phyloP scores from a whole-genome alignment of 2,113 vertebrate genomes.

The Channa maculata region DNA sequence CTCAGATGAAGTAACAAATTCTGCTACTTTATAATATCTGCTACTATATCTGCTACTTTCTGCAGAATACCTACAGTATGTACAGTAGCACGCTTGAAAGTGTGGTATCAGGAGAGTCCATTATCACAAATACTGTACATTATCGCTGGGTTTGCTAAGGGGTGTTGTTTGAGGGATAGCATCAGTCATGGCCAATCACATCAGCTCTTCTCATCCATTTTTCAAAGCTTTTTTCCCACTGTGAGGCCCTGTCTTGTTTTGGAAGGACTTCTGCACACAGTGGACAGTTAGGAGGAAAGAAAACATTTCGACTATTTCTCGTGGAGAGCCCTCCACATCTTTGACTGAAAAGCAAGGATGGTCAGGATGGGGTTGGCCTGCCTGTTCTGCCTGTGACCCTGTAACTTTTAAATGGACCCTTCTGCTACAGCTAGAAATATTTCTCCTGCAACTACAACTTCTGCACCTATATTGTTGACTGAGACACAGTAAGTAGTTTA shows the following conservation, averaged over 20 bases:
- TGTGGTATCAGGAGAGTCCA: neutral
- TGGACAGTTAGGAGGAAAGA: too few species aligned
- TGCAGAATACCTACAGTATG: slow-evolving; percentile 1
- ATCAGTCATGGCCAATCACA: neutral
- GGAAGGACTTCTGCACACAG: neutral
- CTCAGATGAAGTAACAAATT: slow-evolving; percentile 15
- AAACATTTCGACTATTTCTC: too few species aligned
- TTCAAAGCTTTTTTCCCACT: neutral
- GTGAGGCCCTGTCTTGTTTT: neutral
- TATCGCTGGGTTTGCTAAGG: slow-evolving; percentile 5
- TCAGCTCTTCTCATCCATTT: slow-evolving; percentile 6
- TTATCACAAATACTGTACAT: slow-evolving; percentile 1
- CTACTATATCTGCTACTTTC: neutral
- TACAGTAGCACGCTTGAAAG: neutral
- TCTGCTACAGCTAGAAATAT: too few species aligned
- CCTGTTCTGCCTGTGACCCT: too few species aligned
- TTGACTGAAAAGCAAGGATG: too few species aligned
- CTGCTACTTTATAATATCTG: too few species aligned
- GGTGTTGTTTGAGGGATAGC: neutral
- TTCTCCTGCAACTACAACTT: too few species aligned
- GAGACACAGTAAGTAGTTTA: too few species aligned
- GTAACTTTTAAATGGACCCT: too few species aligned
- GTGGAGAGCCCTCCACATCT: too few species aligned
- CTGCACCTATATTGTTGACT: too few species aligned
- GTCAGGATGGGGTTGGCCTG: too few species aligned